Evolutionary conservation across 2,888 invertebrate genomes (phyloP).

Genomic region (Acanthosepion esculentum): DNA sequence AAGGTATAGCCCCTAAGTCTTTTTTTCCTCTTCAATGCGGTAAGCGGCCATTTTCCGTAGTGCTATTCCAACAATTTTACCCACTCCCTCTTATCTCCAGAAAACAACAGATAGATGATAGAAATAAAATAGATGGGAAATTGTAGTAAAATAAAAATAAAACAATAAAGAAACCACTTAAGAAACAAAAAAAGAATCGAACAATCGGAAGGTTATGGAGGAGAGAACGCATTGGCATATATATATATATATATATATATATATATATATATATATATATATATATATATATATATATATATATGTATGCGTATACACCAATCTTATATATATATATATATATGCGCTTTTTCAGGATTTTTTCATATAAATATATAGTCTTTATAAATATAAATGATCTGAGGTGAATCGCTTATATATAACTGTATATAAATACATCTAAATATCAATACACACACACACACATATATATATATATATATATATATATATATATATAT

Average conservation of each 20-base stretch:
- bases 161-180: too few species aligned
- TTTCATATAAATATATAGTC: too few species aligned
- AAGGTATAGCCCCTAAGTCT: not conserved
- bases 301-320: not conserved
- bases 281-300: not conserved
- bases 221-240: not conserved
- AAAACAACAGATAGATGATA: not conserved
- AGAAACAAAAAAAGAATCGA: too few species aligned
- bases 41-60: not conserved
- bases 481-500: not conserved
- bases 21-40: not conserved
- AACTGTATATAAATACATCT: not conserved
- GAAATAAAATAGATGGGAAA: too few species aligned
- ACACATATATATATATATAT: not conserved
- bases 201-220: too few species aligned
- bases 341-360: too few species aligned
- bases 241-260: not conserved
- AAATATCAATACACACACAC: too few species aligned
- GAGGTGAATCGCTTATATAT: not conserved
- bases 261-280: not conserved
- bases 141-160: too few species aligned
- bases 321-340: slow-evolving; percentile 3
- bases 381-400: too few species aligned
- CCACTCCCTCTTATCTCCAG: not conserved
- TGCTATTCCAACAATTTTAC: not conserved